These are phyloP conservation scores for Scylla paramamosain DNA, from an alignment of 1,140 invertebrate genomes.

Conservation along the genomic window DNA sequence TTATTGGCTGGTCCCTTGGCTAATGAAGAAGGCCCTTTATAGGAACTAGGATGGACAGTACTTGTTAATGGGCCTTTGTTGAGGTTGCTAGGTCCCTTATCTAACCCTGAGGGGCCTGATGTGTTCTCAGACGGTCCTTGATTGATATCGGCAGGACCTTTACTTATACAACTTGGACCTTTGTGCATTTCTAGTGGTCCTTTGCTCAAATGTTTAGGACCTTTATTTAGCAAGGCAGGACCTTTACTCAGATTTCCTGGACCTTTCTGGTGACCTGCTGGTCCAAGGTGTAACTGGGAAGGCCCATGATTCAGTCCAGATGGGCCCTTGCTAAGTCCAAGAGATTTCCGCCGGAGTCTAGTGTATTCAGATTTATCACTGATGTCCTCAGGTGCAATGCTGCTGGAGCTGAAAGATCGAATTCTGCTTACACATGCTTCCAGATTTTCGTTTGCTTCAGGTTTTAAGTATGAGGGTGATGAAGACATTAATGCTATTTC, in stretches of 20 bases:
- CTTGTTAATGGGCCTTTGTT: slow-evolving; percentile 55
- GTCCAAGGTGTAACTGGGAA: slow-evolving; percentile 56
- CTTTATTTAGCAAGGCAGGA: slow-evolving; percentile 62
- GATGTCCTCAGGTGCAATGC: slow-evolving; percentile 30
- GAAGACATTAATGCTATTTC: neutral
- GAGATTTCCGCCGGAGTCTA: slow-evolving; percentile 40
- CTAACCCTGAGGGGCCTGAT: slow-evolving; percentile 57
- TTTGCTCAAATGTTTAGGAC: slow-evolving; percentile 56
- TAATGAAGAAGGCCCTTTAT: slow-evolving; percentile 59
- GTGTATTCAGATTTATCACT: neutral
- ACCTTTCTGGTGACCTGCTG: slow-evolving; percentile 59
- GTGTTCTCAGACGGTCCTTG: slow-evolving; percentile 57
- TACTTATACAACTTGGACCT: slow-evolving; percentile 60
- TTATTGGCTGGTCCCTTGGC: slow-evolving; percentile 68
- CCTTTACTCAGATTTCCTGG: slow-evolving; percentile 69
- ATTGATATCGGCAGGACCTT: slow-evolving; percentile 62
- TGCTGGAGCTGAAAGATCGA: slow-evolving; percentile 57
- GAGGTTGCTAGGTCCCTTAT: slow-evolving; percentile 46
- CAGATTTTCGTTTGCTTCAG: neutral
- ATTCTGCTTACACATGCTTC: slow-evolving; percentile 30
- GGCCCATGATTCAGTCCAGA: slow-evolving; percentile 64
- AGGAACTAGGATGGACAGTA: neutral
- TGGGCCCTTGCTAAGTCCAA: slow-evolving; percentile 64
- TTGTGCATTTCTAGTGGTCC: slow-evolving; percentile 31
- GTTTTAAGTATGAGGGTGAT: neutral